Base-by-base conservation (phyloP, 1,140 invertebrate genomes). In the Tribolium madens region DNA sequence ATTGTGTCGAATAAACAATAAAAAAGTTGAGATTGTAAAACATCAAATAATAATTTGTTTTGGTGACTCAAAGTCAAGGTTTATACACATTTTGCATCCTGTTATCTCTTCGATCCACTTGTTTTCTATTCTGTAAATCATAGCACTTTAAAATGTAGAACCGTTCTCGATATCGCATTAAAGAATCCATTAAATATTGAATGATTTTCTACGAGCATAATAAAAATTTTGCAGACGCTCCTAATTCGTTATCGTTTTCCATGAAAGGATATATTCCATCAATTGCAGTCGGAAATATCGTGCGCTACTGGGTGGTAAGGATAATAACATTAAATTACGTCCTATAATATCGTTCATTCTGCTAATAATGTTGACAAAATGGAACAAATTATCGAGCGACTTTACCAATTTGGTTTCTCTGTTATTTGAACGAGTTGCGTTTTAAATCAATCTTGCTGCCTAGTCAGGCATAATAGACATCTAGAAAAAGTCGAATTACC, bases 241-340 rank as follows among this genome's bases (percentile, higher is more conserved):
- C 36, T 42, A 64, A 42, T 17, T 21, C 33, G 17, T 57, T 26
- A 50, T 78, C 46, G 72, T 73, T 71, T 17, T 13, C 68, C 53
- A 68, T 75, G 57, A 75, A 78, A 42, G 48, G 64, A n/a, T 42
- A 78, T 21, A 14, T 26, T 33, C 26, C 46, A 60, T 78, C 73
- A 76, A 46, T 42, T 60, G 15, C 73, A 47, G 73, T 74, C 33
- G 64, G 68, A 77, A 73, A 75, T 75, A 77, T 80, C 79, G 79
- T 80, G 79, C 73, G 76, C 79, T 78, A 80, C 79, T 78, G 76
- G 76, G 79, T 80, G 79, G 79, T 26, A 80, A 78, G 13, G 46
- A 53, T 79, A 80, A 80, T 80, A 78, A 80, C 36, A 64, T 48
- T 64, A 79, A 77, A 79, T 79, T 79, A 77, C 70, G 57, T 70